Evolutionary conservation across 2,797 vertebrate genomes (phyloP), one percentile per base, ranked within the genome.

Genomic region (Arvicola amphibius): DNA sequence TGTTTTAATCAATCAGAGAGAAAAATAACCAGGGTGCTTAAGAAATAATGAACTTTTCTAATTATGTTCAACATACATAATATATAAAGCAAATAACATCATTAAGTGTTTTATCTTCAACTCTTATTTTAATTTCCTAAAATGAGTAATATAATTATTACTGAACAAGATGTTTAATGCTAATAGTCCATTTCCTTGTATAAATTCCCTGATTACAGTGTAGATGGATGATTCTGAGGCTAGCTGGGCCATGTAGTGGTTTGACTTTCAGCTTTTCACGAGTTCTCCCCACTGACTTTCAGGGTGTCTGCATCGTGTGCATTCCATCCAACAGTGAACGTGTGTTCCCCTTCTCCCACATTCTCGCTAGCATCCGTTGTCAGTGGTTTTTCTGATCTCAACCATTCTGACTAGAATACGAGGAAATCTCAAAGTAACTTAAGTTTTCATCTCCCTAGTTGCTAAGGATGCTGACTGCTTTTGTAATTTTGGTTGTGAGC

Each of bases 21-120:
- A 65, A 69, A 53, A 83, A 67, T 27, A 93, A 83, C 5, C 16
- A 95, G 25, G 71, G 23, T 77, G 32, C 73, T 74, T 83, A 91
- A 94, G 61, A 94, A 92, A 86, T 87, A 85, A 40, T 21, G 19
- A 93, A 86, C 21, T 76, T 96, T 85, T 86, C 11, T 14, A 77
- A 7, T 92, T 90, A 74, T 65, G 59, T 56, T 89, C 37, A 81
- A 79, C 88, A 90, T 88, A 77, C 77, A 5, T 80, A 87, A 69
- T 10, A 59, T 51, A 3, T 48, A n/a, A 25, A 88, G 34, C 86
- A 90, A 91, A 73, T 69, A 83, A 79, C 29, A 46, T 27, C 43
- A 71, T 88, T 91, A 12, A 89, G 84, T 88, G 21, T 95, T 81
- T 83, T n/a, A 83, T 43, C 37, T 5, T 77, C 90, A 5, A 90